Evolutionary conservation across 2,888 invertebrate genomes (phyloP), one percentile per base, ranked within the genome.

Genomic region (Julus scanicus): DNA sequence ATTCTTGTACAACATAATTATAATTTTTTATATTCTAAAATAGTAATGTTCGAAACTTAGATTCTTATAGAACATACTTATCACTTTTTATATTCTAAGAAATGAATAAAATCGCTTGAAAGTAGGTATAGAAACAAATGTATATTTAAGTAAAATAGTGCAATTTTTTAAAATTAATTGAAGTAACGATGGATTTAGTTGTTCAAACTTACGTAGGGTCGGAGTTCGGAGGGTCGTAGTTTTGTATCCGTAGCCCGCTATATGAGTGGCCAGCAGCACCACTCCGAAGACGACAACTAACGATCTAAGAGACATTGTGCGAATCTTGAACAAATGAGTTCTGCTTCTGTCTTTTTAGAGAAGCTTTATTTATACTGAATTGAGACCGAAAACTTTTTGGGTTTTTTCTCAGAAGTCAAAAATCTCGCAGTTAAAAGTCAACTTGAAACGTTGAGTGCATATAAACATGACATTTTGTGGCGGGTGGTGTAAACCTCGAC

Each of bases 401-500:
- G 29, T 20, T 71, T 71, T 63, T 71, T 71, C 29, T 8, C 4
- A 9, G 71, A 71, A 71, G 71, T 29, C 17, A 71, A 29, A 71
- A 71, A 20, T 71, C 11, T 29, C 29, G 6, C 8, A 5, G 71
- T 29, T 48, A 48, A n/a, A 71, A 29, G 71, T 71, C 71, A 71
- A 71, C 71, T 71, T 71, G 71, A 71, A 71, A 71, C 71, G 71
- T 71, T 71, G 71, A 9, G 5, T 71, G 71, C 20, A 71, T 71
- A 9, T 29, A 1, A 11, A 71, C 29, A 9, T 71, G 71, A 5
- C 71, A 29, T 48, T 29, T 71, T 9, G 71, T 20, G 9, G 48
- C 9, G 13, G 48, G 48, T 6, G 48, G 6, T 6, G 48, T 6
- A 48, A 9, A 29, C 29, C 29, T 17, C 71, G 29, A 29, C 29